Conservation (phyloP, 2,113 vertebrate species). For the Perca schrenkii region DNA sequence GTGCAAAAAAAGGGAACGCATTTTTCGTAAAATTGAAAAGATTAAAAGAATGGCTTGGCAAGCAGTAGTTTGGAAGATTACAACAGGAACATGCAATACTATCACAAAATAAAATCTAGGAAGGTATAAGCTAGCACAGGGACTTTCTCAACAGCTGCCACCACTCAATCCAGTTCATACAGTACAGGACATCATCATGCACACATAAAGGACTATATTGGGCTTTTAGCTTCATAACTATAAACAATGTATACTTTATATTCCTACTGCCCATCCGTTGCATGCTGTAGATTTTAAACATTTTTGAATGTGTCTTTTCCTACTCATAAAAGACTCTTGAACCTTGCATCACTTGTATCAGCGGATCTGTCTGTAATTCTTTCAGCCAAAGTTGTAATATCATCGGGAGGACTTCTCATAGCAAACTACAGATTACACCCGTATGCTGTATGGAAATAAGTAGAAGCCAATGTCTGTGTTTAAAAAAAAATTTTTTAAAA, state of each 20-base stretch:
- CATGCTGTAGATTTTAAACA: constrained; percentile 11
- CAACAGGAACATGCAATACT: constrained; percentile 23
- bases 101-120: background rate
- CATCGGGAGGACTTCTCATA: background rate
- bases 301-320: constrained; percentile 12
- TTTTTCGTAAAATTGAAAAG: constrained; percentile 29
- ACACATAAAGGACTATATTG: background rate
- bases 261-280: background rate
- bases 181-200: background rate
- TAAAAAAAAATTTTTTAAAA: background rate
- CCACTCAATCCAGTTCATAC: background rate
- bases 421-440: background rate
- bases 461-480: background rate
- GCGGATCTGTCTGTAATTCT: background rate
- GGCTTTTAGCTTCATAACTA: constrained; percentile 23
- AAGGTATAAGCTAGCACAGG: constrained; percentile 6
- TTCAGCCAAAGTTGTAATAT: background rate
- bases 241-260: background rate
- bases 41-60: constrained; percentile 12
- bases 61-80: constrained; percentile 25
- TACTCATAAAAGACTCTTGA: constrained; percentile 11
- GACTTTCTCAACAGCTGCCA: constrained; percentile 6
- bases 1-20: constrained; percentile 1
- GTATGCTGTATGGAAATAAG: background rate
- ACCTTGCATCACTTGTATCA: background rate